These are phyloP conservation scores for Orientallactaga bullata DNA, from an alignment of 2,113 vertebrate genomes.

Conservation along the genomic window DNA sequence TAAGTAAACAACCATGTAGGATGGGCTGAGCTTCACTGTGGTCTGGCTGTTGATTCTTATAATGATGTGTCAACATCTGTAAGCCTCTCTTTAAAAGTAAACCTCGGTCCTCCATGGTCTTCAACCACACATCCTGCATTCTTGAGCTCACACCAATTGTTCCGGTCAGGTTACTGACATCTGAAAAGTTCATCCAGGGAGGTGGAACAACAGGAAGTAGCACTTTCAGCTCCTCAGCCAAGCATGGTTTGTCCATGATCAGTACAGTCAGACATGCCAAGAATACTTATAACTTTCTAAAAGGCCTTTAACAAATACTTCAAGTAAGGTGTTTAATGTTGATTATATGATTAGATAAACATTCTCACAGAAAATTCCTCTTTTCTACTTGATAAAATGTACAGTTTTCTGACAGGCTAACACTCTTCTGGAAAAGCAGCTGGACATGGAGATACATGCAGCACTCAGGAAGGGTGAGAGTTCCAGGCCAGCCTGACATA, in stretches of 20 bases:
- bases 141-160: background rate
- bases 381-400: background rate
- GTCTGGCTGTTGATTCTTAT: background rate
- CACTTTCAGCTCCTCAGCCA: background rate
- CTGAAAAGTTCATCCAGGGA: background rate
- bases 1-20: background rate
- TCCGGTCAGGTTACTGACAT: constrained; percentile 28
- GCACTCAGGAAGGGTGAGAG: background rate
- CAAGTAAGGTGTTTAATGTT: constrained; percentile 11
- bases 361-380: constrained; percentile 24
- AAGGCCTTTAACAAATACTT: background rate
- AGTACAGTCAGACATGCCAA: background rate
- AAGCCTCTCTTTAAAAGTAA: constrained; percentile 23
- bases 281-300: background rate
- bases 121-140: background rate
- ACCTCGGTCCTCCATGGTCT: background rate
- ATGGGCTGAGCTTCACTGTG: background rate
- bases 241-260: background rate
- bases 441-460: background rate
- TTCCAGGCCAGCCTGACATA: too few species aligned
- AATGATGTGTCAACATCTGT: constrained; percentile 26
- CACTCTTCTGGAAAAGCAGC: background rate
- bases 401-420: background rate
- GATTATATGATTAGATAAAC: background rate
- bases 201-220: background rate